These are phyloP conservation scores for Agrochola lychnidis DNA, from an alignment of 2,888 invertebrate genomes.

Conservation along the genomic window DNA sequence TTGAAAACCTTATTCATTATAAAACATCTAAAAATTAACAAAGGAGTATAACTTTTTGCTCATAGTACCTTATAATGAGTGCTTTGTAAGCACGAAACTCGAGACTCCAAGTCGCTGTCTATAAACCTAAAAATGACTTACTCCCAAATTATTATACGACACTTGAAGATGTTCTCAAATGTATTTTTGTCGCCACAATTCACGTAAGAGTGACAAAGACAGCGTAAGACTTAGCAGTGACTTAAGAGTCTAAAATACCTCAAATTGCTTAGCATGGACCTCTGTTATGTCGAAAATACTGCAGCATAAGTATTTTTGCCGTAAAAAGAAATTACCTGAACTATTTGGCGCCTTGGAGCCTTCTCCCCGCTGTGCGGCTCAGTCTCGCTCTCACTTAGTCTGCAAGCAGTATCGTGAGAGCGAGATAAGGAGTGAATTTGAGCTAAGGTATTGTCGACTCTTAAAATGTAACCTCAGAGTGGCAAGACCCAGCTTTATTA, in stretches of 20 bases:
- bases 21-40: constrained; percentile 35
- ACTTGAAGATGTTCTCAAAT: background rate
- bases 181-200: background rate
- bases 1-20: constrained; percentile 35
- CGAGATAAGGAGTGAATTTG: no score
- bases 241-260: no score
- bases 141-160: background rate
- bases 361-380: no score
- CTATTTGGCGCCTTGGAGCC: no score
- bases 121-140: background rate
- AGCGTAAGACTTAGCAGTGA: background rate
- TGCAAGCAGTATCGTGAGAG: no score
- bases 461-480: background rate
- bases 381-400: no score
- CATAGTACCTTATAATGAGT: constrained; percentile 37
- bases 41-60: constrained; percentile 24
- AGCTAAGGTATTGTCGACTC: no score
- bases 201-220: background rate
- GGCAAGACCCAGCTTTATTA: background rate
- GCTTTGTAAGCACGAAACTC: constrained; percentile 15
- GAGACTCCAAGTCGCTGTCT: background rate
- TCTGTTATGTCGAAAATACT: no score
- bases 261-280: no score
- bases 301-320: no score
- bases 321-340: no score